Percentiles rank a stretch among this genome's conserved stretches.
These are phyloP conservation scores for Helicolenus hilgendorfi DNA, from an alignment of 2,797 vertebrate genomes.

Conservation along the genomic window DNA sequence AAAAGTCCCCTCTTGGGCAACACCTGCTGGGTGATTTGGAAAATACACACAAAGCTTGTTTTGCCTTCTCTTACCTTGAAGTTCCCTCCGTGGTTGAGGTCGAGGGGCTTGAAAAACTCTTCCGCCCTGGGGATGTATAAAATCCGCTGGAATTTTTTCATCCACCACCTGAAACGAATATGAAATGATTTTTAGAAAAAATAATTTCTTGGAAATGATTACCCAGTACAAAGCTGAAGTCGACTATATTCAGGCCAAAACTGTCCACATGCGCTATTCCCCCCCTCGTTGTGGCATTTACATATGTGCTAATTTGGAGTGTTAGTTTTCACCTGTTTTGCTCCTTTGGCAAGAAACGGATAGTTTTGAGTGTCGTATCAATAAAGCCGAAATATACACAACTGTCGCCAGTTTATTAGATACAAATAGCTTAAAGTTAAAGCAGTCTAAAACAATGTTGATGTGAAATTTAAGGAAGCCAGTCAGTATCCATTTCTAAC, in stretches of 20 bases:
- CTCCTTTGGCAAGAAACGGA: neutral
- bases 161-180: slow-evolving; percentile 57
- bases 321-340: neutral
- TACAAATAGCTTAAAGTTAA: neutral
- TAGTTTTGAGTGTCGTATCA: neutral
- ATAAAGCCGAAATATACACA: neutral
- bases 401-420: neutral
- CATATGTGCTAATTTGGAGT: neutral
- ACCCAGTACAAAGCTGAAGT: neutral
- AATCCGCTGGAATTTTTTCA: slow-evolving; percentile 65
- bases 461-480: neutral
- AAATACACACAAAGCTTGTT: slow-evolving; percentile 41
- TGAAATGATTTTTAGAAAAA: neutral
- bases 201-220: neutral
- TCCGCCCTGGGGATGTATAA: slow-evolving; percentile 77
- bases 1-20: slow-evolving; percentile 46
- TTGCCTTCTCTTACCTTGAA: slow-evolving; percentile 84
- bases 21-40: slow-evolving; percentile 64
- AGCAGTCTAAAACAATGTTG: neutral
- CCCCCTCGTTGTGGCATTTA: neutral
- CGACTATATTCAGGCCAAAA: neutral
- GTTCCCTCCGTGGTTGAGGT: slow-evolving; percentile 81
- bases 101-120: slow-evolving; percentile 87
- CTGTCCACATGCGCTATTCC: neutral
- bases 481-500: neutral